Percentiles rank a stretch among this genome's conserved stretches.
Evolutionary conservation across 2,888 invertebrate species (phyloP).

Genomic region (Drosophila neotestacea): DNA sequence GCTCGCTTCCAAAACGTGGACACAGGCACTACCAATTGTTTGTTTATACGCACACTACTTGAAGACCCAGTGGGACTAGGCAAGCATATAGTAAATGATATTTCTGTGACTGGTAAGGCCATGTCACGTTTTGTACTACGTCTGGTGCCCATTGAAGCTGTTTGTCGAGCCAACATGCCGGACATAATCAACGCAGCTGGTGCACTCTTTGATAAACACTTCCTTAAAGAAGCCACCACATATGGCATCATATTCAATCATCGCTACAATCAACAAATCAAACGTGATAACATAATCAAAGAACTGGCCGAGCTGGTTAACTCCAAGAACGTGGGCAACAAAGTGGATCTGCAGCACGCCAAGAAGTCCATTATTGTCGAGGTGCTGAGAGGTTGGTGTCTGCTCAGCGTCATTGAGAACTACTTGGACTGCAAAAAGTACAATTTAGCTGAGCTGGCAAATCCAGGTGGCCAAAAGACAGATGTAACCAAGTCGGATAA

Average conservation of each 20-base stretch:
- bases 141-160: constrained; percentile 92
- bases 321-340: constrained; percentile 89
- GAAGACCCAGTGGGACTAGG: constrained; percentile 91
- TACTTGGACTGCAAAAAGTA: constrained; percentile 93
- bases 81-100: constrained; percentile 90
- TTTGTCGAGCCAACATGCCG: constrained; percentile 92
- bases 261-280: constrained; percentile 90
- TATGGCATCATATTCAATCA: constrained; percentile 92
- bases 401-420: constrained; percentile 92
- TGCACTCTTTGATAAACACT: constrained; percentile 90
- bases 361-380: constrained; percentile 93
- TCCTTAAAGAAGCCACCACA: constrained; percentile 89
- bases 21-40: constrained; percentile 92
- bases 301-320: constrained; percentile 90
- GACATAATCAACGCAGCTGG: constrained; percentile 90
- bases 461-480: constrained; percentile 49
- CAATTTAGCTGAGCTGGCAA: constrained; percentile 89
- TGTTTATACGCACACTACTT: constrained; percentile 93
- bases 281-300: constrained; percentile 90
- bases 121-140: constrained; percentile 92
- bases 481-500: constrained; percentile 27
- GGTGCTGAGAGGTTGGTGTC: constrained; percentile 92
- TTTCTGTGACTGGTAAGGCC: constrained; percentile 88
- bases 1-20: constrained; percentile 90
- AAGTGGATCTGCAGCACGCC: constrained; percentile 92